phyloP scores from a whole-genome alignment of 2,113 vertebrate genomes.

The Percopsis transmontana region DNA sequence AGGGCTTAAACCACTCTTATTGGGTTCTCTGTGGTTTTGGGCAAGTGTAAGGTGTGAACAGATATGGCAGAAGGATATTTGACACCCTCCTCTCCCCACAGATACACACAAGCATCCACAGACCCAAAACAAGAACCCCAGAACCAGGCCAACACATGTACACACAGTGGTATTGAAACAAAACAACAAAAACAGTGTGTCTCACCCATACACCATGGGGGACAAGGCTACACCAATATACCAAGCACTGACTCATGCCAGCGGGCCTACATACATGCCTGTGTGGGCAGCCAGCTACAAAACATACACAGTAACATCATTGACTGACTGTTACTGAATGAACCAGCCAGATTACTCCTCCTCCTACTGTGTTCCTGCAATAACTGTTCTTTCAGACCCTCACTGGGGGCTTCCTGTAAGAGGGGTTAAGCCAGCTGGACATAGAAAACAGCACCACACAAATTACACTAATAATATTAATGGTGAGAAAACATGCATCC shows the following conservation, averaged over 20 bases:
- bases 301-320: constrained; percentile 1
- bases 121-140: not conserved
- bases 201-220: not conserved
- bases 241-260: not conserved
- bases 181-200: not conserved
- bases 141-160: not conserved
- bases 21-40: too few relatives aligned
- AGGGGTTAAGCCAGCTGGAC: constrained; percentile 2
- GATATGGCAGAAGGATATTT: not conserved
- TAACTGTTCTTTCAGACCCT: constrained; percentile 12
- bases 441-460: not conserved
- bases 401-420: not conserved
- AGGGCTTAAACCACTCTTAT: too few relatives aligned
- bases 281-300: not conserved
- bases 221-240: constrained; percentile 1
- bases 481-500: too few relatives aligned
- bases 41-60: too few relatives aligned
- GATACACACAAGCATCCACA: not conserved
- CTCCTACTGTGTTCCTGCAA: constrained; percentile 11
- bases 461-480: too few relatives aligned
- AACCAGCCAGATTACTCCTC: not conserved
- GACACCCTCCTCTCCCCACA: not conserved
- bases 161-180: not conserved
- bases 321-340: constrained; percentile 2
- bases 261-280: not conserved